Evolutionary conservation across 2,797 vertebrate genomes (phyloP).

Genomic region (Novumbra hubbsi): DNA sequence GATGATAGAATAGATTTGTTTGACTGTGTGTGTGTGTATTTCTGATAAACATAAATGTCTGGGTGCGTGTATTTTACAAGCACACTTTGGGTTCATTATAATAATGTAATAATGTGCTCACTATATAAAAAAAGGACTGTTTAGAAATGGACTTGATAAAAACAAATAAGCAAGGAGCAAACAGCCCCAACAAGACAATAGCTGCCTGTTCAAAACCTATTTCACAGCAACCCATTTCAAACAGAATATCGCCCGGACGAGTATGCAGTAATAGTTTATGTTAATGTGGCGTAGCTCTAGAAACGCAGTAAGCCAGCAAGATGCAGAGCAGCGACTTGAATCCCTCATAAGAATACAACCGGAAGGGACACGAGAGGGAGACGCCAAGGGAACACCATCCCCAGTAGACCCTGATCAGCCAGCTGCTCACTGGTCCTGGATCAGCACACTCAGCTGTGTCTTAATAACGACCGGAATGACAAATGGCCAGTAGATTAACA

Average conservation of each 20-base stretch:
- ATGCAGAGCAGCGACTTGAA: background rate
- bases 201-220: background rate
- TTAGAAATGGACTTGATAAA: background rate
- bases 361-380: background rate
- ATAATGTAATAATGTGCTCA: slow-evolving; percentile 33
- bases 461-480: background rate
- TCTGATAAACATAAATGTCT: background rate
- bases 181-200: background rate
- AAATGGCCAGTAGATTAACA: no score
- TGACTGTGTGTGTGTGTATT: slow-evolving; percentile 8
- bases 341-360: background rate
- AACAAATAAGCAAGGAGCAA: background rate
- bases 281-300: background rate
- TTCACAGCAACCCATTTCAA: background rate
- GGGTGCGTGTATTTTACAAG: slow-evolving; percentile 49
- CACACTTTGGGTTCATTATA: slow-evolving; percentile 41
- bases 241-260: background rate
- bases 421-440: slow-evolving; percentile 32
- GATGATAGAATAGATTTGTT: background rate
- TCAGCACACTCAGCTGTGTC: slow-evolving; percentile 45
- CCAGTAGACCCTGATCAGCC: background rate
- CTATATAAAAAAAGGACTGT: slow-evolving; percentile 10
- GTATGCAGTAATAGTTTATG: background rate
- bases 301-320: background rate
- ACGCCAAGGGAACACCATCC: slow-evolving; percentile 10